Conservation (phyloP, 1,140 invertebrate genomes). For the Copidosoma floridanum region DNA sequence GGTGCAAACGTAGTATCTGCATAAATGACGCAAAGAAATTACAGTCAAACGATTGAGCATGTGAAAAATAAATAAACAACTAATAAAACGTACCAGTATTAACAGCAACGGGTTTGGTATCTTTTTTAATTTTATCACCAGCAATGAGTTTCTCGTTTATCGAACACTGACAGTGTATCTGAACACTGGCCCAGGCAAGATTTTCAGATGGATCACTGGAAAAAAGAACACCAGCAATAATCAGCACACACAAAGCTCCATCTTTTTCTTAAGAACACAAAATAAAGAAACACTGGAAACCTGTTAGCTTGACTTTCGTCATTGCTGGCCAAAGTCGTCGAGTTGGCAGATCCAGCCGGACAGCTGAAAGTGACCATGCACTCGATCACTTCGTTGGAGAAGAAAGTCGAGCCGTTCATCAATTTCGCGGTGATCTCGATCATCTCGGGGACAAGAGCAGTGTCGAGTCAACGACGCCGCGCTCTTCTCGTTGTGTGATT, state of each 20-base stretch:
- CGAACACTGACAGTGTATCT: slow-evolving; percentile 90
- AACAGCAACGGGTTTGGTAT: slow-evolving; percentile 39
- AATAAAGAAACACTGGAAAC: slow-evolving; percentile 48
- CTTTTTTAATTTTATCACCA: slow-evolving; percentile 45
- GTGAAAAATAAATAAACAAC: too few relatives aligned
- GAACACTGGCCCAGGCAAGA: slow-evolving; percentile 93
- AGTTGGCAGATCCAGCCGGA: slow-evolving; percentile 68
- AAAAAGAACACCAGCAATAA: too few relatives aligned
- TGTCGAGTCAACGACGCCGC: too few relatives aligned
- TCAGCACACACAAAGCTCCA: slow-evolving; percentile 1
- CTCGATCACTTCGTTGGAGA: slow-evolving; percentile 86
- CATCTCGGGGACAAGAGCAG: slow-evolving; percentile 61
- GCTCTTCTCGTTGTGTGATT: too few relatives aligned
- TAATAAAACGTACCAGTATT: slow-evolving; percentile 44
- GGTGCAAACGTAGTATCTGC: slow-evolving; percentile 77
- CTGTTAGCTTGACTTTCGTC: slow-evolving; percentile 74
- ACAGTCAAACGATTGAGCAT: too few relatives aligned
- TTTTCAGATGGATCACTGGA: slow-evolving; percentile 76
- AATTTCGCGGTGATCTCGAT: slow-evolving; percentile 86
- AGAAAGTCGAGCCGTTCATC: slow-evolving; percentile 81
- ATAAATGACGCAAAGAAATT: slow-evolving; percentile 26
- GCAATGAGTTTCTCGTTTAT: slow-evolving; percentile 66
- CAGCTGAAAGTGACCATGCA: slow-evolving; percentile 86
- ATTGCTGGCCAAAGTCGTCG: slow-evolving; percentile 69
- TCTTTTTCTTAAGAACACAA: not conserved